These are phyloP conservation scores for Hemitrygon akajei DNA, from an alignment of 2,797 vertebrate species.

Conservation along the genomic window DNA sequence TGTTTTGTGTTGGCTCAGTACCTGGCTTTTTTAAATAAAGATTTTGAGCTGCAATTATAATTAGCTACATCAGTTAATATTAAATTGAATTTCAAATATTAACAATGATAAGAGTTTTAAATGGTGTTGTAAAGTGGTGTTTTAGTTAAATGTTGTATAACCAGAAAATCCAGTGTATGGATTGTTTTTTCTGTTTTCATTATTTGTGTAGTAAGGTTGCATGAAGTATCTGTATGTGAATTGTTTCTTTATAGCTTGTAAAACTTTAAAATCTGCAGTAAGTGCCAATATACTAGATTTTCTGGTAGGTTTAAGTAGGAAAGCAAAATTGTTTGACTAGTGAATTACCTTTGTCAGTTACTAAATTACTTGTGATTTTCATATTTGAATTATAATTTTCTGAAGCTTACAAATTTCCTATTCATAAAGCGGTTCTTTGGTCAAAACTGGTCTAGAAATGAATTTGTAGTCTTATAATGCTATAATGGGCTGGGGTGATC, in stretches of 20 bases:
- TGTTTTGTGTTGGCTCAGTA: constrained; percentile 3
- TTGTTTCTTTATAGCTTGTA: neutral
- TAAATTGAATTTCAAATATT: constrained; percentile 17
- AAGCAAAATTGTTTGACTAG: neutral
- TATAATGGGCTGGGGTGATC: no score
- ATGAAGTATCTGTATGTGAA: neutral
- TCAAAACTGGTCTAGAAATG: constrained; percentile 21
- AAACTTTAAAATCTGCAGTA: neutral
- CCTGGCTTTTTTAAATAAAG: neutral
- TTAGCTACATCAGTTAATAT: constrained; percentile 4
- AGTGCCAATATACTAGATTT: neutral
- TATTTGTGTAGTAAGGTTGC: neutral
- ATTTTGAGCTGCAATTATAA: constrained; percentile 24
- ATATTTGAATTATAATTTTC: constrained; percentile 20
- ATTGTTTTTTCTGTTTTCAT: neutral
- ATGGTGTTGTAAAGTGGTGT: neutral
- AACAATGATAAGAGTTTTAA: neutral
- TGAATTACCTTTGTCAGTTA: neutral
- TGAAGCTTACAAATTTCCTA: constrained; percentile 12
- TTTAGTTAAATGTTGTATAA: neutral
- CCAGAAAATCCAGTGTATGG: neutral
- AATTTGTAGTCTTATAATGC: neutral
- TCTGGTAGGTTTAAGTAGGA: neutral
- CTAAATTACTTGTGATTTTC: constrained; percentile 3
- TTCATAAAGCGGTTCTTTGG: neutral